These are phyloP conservation scores for Phymatocera aterrima DNA, from an alignment of 2,888 invertebrate species.

Conservation along the genomic window DNA sequence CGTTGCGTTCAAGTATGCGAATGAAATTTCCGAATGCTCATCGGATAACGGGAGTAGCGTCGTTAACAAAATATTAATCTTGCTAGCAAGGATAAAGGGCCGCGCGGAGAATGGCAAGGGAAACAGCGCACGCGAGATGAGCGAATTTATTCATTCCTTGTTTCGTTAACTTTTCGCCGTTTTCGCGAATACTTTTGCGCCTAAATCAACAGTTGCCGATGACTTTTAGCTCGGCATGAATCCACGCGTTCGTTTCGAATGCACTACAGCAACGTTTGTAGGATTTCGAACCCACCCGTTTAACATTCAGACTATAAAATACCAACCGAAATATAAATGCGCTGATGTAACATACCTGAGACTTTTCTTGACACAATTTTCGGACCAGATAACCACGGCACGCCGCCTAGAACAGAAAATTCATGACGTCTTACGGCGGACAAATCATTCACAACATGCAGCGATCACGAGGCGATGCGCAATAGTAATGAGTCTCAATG, in stretches of 20 bases:
- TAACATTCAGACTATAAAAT: neutral
- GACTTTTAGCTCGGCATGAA: neutral
- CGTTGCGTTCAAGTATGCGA: no score
- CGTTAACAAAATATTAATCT: no score
- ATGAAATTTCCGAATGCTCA: no score
- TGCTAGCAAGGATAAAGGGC: no score
- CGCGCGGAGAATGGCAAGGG: no score
- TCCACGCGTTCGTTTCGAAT: neutral
- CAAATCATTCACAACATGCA: neutral
- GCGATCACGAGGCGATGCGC: neutral
- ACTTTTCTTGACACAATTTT: constrained; percentile 76
- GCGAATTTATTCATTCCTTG: no score
- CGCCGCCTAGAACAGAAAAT: constrained; percentile 74
- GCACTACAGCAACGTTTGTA: neutral
- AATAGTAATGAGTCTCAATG: neutral
- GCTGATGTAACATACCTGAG: constrained; percentile 72
- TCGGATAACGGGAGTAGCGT: no score
- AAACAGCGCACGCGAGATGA: neutral
- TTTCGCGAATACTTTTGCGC: neutral
- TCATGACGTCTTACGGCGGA: constrained; percentile 52
- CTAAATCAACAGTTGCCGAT: neutral
- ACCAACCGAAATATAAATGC: neutral
- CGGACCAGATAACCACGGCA: constrained; percentile 86
- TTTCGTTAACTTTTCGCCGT: no score
- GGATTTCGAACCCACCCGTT: constrained; percentile 7